Conservation (phyloP, 1,140 invertebrate genomes). For the Trichonephila clavipes region DNA sequence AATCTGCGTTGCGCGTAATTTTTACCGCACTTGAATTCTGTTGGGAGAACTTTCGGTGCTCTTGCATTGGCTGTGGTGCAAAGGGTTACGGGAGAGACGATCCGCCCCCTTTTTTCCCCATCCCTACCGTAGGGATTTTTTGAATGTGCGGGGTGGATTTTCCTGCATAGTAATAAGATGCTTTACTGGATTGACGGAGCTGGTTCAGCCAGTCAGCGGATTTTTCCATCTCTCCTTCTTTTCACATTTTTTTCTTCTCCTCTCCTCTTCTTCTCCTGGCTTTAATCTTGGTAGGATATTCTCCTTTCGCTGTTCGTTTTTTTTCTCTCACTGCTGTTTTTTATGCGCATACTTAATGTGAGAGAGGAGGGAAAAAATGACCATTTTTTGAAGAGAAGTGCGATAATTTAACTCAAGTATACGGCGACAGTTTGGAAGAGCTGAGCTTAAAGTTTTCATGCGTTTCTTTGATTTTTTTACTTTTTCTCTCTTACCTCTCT, state of each 20-base stretch:
- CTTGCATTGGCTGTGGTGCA: constrained; percentile 68
- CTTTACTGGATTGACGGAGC: constrained; percentile 74
- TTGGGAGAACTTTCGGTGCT: constrained; percentile 60
- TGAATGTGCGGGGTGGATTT: constrained; percentile 73
- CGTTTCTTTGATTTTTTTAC: constrained; percentile 38
- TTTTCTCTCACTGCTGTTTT: constrained; percentile 6
- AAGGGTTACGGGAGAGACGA: constrained; percentile 60
- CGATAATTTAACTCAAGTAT: constrained; percentile 76
- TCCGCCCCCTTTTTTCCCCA: constrained; percentile 59
- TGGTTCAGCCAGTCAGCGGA: constrained; percentile 66
- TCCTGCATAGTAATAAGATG: constrained; percentile 76
- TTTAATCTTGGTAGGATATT: constrained; percentile 74
- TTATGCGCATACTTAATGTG: constrained; percentile 74
- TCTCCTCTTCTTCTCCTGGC: constrained; percentile 33
- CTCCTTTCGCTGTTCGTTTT: constrained; percentile 54
- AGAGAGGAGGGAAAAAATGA: constrained; percentile 22
- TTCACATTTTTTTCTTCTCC: constrained; percentile 1
- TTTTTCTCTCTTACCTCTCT: background rate
- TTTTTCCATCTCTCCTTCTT: constrained; percentile 54
- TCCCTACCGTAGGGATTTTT: constrained; percentile 54
- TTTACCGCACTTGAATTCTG: constrained; percentile 71
- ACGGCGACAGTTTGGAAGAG: constrained; percentile 73
- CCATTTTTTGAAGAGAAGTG: constrained; percentile 61
- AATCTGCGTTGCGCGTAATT: constrained; percentile 75
- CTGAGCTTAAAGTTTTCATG: constrained; percentile 66